Base-by-base conservation (phyloP, 2,113 vertebrate genomes). In the Coreoperca whiteheadi region DNA sequence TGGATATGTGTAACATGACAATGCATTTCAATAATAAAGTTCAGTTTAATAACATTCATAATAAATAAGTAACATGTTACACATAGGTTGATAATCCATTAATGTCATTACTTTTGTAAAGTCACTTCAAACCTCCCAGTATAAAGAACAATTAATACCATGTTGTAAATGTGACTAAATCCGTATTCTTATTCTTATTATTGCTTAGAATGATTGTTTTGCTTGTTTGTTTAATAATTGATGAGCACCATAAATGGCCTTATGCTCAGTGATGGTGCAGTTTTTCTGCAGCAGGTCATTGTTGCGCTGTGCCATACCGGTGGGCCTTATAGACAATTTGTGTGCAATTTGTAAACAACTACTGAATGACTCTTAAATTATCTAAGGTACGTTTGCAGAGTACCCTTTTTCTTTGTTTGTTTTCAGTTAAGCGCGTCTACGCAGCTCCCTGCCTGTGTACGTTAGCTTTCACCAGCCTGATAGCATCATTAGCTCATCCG, bases 401-500 rank as follows among this genome's bases (percentile, higher is more conserved):
- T 6, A 20, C 51, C n/a, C n/a, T n/a, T n/a, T n/a, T n/a, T n/a
- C n/a, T n/a, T n/a, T n/a, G 20, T 39, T 64, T 6, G 18, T 56
- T 4, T 9, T 0, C 16, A 10, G 37, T 66, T 8, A 4, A 69
- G 39, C 6, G n/a, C n/a, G n/a, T n/a, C n/a, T 23, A 2, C 8
- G 51, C 39, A 41, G 9, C 23, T 21, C 6, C 16, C 21, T 50
- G 28, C 28, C 20, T 54, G 67, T 50, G 57, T 23, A n/a, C n/a
- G n/a, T n/a, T n/a, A 53, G 72, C 59, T 20, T 5, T 32, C n/a
- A 7, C 1, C 50, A 74, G 48, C 12, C 46, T 25, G 32, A 4
- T 77, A 76, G 81, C 84, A 57, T 84, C 75, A 81, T 84, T 79
- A 84, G 84, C 84, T 75, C 25, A 10, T 60, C 4, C 16, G 64